Evolutionary conservation across 2,888 invertebrate species (phyloP).

Genomic region (Acleris cristana): DNA sequence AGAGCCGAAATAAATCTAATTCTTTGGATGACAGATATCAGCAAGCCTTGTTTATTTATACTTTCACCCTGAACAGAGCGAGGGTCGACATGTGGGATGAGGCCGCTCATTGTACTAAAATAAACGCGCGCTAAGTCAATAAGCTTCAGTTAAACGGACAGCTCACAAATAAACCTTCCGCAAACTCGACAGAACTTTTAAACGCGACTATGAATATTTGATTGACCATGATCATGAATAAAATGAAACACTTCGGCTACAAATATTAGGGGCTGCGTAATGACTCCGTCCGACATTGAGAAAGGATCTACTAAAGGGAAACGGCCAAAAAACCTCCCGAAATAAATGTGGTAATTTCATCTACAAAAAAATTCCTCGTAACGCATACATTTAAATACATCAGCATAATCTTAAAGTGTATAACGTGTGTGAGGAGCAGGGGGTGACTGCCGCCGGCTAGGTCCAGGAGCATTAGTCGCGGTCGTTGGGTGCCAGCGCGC

Average conservation of each 20-base stretch:
- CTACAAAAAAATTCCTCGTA: slow-evolving; percentile 63
- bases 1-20: slow-evolving; percentile 81
- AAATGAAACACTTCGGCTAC: slow-evolving; percentile 39
- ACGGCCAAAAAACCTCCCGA: slow-evolving; percentile 60
- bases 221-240: slow-evolving; percentile 41
- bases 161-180: slow-evolving; percentile 30
- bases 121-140: slow-evolving; percentile 73
- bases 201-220: slow-evolving; percentile 33
- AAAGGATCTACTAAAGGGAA: slow-evolving; percentile 66
- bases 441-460: slow-evolving; percentile 45
- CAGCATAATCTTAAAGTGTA: slow-evolving; percentile 68
- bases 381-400: slow-evolving; percentile 76
- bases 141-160: slow-evolving; percentile 43
- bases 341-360: slow-evolving; percentile 75
- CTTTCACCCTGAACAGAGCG: slow-evolving; percentile 68
- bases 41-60: slow-evolving; percentile 83
- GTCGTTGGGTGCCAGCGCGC: background rate
- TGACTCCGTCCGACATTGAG: slow-evolving; percentile 61
- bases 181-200: slow-evolving; percentile 24
- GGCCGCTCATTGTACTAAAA: slow-evolving; percentile 69
- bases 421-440: slow-evolving; percentile 58
- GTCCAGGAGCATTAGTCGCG: slow-evolving; percentile 10
- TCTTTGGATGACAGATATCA: slow-evolving; percentile 82
- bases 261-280: slow-evolving; percentile 36
- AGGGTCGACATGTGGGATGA: slow-evolving; percentile 74